Evolutionary conservation across 2,888 invertebrate species (phyloP).

Genomic region (Coleophora deauratella): DNA sequence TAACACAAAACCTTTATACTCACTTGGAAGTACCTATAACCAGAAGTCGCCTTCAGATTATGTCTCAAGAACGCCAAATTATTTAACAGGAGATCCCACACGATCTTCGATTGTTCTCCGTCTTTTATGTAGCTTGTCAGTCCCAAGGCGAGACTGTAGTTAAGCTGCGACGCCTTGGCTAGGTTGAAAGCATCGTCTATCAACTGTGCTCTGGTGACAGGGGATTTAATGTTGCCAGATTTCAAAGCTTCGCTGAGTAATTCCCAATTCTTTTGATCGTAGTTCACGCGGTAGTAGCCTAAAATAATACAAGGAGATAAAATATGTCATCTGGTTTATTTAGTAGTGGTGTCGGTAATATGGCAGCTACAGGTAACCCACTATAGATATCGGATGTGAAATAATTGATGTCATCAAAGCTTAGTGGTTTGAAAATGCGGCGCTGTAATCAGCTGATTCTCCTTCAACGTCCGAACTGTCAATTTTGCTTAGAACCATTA

Average conservation of each 20-base stretch:
- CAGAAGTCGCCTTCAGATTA: constrained; percentile 61
- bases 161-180: constrained; percentile 72
- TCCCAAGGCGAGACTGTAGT: constrained; percentile 76
- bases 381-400: no score
- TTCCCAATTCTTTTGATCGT: constrained; percentile 75
- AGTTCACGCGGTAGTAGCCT: constrained; percentile 77
- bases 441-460: no score
- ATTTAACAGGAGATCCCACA: constrained; percentile 77
- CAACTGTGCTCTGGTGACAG: constrained; percentile 79
- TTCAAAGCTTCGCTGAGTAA: constrained; percentile 62
- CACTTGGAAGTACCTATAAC: constrained; percentile 67
- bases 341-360: no score
- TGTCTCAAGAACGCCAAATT: constrained; percentile 68
- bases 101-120: constrained; percentile 77
- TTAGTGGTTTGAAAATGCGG: no score
- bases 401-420: no score
- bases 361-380: no score
- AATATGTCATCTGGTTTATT: no score
- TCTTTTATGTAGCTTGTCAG: constrained; percentile 75
- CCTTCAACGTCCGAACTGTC: no score
- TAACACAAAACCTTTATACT: constrained; percentile 5
- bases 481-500: no score
- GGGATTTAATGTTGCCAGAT: constrained; percentile 66
- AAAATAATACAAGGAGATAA: not conserved
- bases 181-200: constrained; percentile 82